A percentile compares a stretch with the other conserved stretches of the same genome.
phyloP scores from a whole-genome alignment of 2,797 vertebrate genomes.

The Mycteria americana region DNA sequence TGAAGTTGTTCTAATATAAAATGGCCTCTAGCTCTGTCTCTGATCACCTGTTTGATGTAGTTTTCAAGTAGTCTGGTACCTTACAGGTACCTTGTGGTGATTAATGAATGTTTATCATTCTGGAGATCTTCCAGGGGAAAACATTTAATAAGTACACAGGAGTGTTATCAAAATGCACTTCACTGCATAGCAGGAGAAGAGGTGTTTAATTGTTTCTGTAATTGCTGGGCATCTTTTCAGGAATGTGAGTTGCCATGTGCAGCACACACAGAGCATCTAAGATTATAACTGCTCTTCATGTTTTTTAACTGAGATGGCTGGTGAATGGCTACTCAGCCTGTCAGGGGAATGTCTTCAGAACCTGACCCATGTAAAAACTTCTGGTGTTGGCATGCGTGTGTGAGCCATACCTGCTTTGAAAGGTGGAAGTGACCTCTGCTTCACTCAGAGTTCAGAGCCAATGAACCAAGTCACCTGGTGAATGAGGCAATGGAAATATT shows the following conservation, averaged over 20 bases:
- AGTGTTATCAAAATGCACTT: slow-evolving; percentile 1
- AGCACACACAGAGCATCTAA: not conserved
- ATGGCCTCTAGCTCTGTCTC: not conserved
- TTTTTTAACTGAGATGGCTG: not conserved
- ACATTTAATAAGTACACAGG: not conserved
- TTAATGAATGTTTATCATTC: not conserved
- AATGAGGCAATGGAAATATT: not conserved
- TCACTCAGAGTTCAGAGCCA: not conserved
- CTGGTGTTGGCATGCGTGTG: not conserved
- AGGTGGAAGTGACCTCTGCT: not conserved
- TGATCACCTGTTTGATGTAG: not conserved
- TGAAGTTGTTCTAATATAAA: not conserved
- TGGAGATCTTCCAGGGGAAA: not conserved
- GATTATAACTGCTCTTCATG: not conserved
- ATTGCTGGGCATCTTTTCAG: not conserved
- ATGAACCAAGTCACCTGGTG: not conserved
- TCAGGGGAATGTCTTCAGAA: not conserved
- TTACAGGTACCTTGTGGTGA: not conserved
- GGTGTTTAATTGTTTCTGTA: not conserved
- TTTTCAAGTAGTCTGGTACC: not conserved
- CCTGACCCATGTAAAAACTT: not conserved
- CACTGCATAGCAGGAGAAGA: not conserved
- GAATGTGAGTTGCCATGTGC: not conserved
- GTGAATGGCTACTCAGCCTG: not conserved
- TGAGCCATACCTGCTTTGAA: not conserved